phyloP scores from a whole-genome alignment of 2,113 vertebrate species.

The Mesitornis unicolor region DNA sequence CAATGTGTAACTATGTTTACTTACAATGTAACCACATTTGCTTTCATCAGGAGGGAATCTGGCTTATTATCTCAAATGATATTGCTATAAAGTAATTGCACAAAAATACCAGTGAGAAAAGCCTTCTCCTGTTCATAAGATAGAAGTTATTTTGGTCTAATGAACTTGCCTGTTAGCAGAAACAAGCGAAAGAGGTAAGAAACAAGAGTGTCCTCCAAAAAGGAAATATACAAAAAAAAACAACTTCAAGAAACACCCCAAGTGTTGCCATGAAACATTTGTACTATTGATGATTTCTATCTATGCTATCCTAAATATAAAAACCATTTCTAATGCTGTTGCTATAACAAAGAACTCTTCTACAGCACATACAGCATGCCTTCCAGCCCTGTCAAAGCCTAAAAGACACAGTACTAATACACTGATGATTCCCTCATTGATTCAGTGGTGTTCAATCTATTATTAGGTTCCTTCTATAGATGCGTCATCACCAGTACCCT shows the following conservation, averaged over 20 bases:
- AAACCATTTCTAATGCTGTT: background rate
- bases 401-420: background rate
- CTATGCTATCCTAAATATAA: background rate
- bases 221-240: background rate
- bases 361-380: background rate
- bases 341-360: background rate
- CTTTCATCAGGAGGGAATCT: conserved; percentile 3
- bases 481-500: background rate
- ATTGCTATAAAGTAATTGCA: background rate
- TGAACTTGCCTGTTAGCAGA: background rate
- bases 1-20: background rate
- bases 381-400: background rate
- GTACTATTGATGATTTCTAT: background rate
- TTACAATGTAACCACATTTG: background rate
- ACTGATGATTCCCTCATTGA: background rate
- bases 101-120: background rate
- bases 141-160: background rate
- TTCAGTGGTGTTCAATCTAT: background rate
- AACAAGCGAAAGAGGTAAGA: background rate
- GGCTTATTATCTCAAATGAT: background rate
- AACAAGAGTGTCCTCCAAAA: background rate
- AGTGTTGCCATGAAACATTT: background rate
- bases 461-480: background rate
- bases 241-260: background rate
- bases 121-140: background rate